Evolutionary conservation across 92 coral and sea anemone genomes (phyloP), one percentile per base, ranked within the genome.

Genomic region (Micromussa lordhowensis): DNA sequence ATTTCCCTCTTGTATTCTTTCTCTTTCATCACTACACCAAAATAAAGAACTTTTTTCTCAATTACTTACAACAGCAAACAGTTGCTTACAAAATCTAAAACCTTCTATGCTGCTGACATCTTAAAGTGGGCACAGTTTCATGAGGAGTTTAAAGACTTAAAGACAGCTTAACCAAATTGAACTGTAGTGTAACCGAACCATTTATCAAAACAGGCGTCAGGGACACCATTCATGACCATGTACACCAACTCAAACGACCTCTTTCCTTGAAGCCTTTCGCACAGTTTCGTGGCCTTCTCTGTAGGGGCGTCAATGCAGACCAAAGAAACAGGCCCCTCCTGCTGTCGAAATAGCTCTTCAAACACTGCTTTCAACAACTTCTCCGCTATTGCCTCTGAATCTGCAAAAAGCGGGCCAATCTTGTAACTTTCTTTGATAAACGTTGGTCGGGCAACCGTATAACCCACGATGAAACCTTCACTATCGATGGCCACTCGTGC

Each of bases 371-470:
- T 90, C 75, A 90, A 80, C 24, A 90, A 70, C 51, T 29, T 69
- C 70, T 58, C 83, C 84, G 93, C 93, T 49, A 90, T 81, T 72
- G 82, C 73, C 4, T 72, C 61, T 6, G 93, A 90, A 61, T 90
- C 90, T 29, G 90, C 86, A 35, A 78, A 90, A 11, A 86, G 76
- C 48, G 93, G 93, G 8, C 90, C 93, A 11, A 86, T 59, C 58
- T 75, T 78, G 80, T 90, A 90, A 51, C 93, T 86, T 2, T 71
- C 61, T 85, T 81, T 90, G 83, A 64, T n/a, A 82, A 82, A 63
- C 69, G 89, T 80, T 34, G 68, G 48, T 71, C 85, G 77, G 51
- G 73, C 88, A 49, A 73, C 84, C 3, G 49, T 51, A 19, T 89
- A 89, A 16, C 92, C 92, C 28, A 83, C 84, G 57, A 89, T 84